Evolutionary conservation across 2,888 invertebrate genomes (phyloP).

Genomic region (Cantharis rufa): DNA sequence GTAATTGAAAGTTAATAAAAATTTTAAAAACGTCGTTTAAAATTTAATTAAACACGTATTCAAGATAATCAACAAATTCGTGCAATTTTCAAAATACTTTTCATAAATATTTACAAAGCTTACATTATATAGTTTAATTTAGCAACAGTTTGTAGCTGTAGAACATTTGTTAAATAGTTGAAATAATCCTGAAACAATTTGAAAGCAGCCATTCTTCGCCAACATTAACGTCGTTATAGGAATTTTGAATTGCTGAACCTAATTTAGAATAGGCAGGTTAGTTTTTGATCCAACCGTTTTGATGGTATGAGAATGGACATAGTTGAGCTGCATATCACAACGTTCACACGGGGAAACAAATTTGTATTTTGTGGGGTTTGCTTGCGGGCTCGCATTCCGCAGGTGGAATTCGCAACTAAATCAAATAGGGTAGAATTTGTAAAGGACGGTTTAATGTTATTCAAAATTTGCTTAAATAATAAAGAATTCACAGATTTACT

Average conservation of each 20-base stretch:
- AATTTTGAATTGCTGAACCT: constrained; percentile 10
- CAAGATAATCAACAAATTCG: constrained; percentile 15
- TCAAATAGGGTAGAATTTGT: constrained; percentile 17
- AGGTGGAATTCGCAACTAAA: constrained; percentile 31
- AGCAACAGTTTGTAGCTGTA: constrained; percentile 7
- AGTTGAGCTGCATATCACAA: constrained; percentile 20
- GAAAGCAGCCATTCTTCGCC: constrained; percentile 13
- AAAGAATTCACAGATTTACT: background rate
- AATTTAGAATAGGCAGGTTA: constrained; percentile 16
- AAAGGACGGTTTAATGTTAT: constrained; percentile 9
- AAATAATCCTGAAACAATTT: constrained; percentile 18
- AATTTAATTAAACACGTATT: constrained; percentile 22
- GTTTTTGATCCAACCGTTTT: constrained; percentile 17
- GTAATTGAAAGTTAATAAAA: constrained; percentile 22
- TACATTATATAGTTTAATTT: constrained; percentile 15
- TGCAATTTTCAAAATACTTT: constrained; percentile 22
- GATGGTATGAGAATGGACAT: constrained; percentile 24
- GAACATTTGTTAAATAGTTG: constrained; percentile 18
- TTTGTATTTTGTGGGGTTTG: constrained; percentile 31
- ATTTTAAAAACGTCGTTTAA: constrained; percentile 30
- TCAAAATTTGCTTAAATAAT: background rate
- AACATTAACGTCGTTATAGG: constrained; percentile 19
- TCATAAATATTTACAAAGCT: constrained; percentile 13
- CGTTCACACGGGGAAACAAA: constrained; percentile 35
- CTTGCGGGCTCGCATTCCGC: constrained; percentile 29